Evolutionary conservation across 2,797 vertebrate genomes (phyloP).

Genomic region (Astyanax mexicanus): DNA sequence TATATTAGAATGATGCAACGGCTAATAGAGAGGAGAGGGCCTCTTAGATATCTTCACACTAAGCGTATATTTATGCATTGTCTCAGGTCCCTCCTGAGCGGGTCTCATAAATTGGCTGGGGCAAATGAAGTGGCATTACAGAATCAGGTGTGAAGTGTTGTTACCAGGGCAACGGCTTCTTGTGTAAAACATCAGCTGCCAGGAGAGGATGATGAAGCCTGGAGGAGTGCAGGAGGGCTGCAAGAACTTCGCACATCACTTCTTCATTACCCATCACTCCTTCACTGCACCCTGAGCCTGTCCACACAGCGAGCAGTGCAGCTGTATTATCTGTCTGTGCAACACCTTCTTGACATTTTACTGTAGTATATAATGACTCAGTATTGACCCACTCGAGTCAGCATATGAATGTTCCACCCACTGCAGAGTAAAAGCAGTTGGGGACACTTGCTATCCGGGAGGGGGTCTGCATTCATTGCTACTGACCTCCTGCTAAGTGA

Average conservation of each 20-base stretch:
- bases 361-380: slow-evolving; percentile 28
- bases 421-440: slow-evolving; percentile 32
- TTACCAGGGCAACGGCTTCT: slow-evolving; percentile 52
- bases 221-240: slow-evolving; percentile 9
- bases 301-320: slow-evolving; percentile 9
- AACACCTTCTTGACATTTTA: slow-evolving; percentile 23
- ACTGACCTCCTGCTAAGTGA: slow-evolving; percentile 49
- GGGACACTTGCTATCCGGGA: slow-evolving; percentile 43
- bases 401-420: slow-evolving; percentile 36
- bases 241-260: slow-evolving; percentile 14
- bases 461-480: slow-evolving; percentile 27
- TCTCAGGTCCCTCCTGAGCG: slow-evolving; percentile 3
- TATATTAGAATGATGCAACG: slow-evolving; percentile 8
- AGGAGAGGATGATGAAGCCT: slow-evolving; percentile 28
- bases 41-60: background rate
- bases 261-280: slow-evolving; percentile 36
- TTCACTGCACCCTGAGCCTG: slow-evolving; percentile 1
- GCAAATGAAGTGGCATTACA: slow-evolving; percentile 47
- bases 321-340: background rate
- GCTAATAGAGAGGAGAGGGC: slow-evolving; percentile 16
- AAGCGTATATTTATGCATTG: slow-evolving; percentile 22
- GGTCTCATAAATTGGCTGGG: slow-evolving; percentile 27
- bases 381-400: slow-evolving; percentile 32
- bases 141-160: slow-evolving; percentile 57
- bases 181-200: slow-evolving; percentile 47